Percentiles rank a stretch among this genome's conserved stretches.
phyloP scores from a whole-genome alignment of 2,797 vertebrate genomes.

The Smutsia gigantea region DNA sequence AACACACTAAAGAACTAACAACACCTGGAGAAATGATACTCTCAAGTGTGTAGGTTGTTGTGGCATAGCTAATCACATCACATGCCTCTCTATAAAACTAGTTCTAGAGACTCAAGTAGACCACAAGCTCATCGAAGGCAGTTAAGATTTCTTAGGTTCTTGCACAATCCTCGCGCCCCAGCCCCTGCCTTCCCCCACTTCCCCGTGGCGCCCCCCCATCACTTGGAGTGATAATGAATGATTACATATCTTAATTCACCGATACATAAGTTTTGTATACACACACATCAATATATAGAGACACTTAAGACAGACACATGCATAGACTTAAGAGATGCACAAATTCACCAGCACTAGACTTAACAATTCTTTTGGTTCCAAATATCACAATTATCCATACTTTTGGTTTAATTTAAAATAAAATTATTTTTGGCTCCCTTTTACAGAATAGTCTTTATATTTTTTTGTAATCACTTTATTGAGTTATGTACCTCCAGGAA shows the following conservation, averaged over 20 bases:
- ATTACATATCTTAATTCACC: neutral
- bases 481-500: neutral
- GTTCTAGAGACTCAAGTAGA: neutral
- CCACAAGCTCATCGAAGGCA: neutral
- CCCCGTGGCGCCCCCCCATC: neutral
- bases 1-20: neutral
- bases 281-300: neutral
- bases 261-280: neutral
- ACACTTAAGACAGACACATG: neutral
- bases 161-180: neutral
- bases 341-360: neutral
- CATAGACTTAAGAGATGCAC: neutral
- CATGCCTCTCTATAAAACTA: neutral
- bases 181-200: no score
- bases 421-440: neutral
- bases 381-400: neutral
- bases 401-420: slow-evolving; percentile 8
- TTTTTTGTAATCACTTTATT: neutral
- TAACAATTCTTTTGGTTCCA: neutral
- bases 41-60: neutral
- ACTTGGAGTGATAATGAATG: neutral
- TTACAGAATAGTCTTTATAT: neutral
- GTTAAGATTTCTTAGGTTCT: neutral
- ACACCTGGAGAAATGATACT: neutral
- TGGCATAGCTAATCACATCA: neutral